Evolutionary conservation across 2,797 vertebrate species (phyloP), one percentile per base, ranked within the genome.

Genomic region (Tenualosa ilisha): DNA sequence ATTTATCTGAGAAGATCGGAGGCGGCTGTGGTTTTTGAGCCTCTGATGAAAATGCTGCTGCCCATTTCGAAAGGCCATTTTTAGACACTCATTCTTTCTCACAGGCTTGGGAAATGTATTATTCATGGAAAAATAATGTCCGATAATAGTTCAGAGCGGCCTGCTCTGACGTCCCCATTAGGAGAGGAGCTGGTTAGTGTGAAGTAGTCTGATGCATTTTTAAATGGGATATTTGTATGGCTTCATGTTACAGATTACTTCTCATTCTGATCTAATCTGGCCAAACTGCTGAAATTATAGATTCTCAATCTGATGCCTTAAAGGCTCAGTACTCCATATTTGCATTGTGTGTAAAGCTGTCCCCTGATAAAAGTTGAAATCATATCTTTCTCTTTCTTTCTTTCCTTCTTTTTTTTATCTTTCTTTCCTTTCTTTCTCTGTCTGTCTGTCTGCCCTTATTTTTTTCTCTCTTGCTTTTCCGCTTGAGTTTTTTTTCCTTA

Each of bases 1-100:
- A 79, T 79, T 79, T 79, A 37, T 79, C 72, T 46, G 40, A 37
- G 37, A 89, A 85, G 89, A 89, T 90, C 81, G 6, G 68, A 72
- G 68, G 37, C 17, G 37, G 12, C 40, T 79, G 72, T 79, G 72
- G 40, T 46, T 46, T 79, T 43, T 79, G 15, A 15, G 1, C 72
- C 37, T 40, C 72, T 79, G 72, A 51, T 63, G 63, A 31, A 43
- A 75, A 75, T 17, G 20, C 46, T 13, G 51, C 51, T 12, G 68
- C 65, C 63, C 15, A 24, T 50, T 84, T 81, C 51, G 43, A 15
- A 7, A 75, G 40, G 51, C 68, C 75, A 54, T 75, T 84, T 84
- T 84, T 84, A 75, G 83, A 46, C 72, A 17, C 72, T 79, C 72
- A 79, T 79, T 79, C 72, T 79, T 79, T 79, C 72, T 79, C 72